A percentile compares a stretch with the other conserved stretches of the same genome.
Conservation (phyloP, 2,888 invertebrate species). For the Agrochola litura region DNA sequence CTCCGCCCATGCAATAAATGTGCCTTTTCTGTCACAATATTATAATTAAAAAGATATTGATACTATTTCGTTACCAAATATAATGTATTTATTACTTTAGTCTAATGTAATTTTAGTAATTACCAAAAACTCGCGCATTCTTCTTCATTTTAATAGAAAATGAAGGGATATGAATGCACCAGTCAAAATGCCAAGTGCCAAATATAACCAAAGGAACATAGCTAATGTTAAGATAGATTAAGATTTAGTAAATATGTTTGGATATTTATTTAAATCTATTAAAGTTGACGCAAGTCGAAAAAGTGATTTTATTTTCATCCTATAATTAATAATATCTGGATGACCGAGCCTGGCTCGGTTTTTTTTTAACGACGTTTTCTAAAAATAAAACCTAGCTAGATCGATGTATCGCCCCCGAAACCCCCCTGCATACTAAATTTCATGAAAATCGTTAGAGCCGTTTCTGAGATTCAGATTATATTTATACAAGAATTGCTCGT, state of each 20-base stretch:
- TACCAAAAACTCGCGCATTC: conserved; percentile 50
- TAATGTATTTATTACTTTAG: conserved; percentile 62
- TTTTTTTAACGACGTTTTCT: too few relatives aligned
- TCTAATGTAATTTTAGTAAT: conserved; percentile 45
- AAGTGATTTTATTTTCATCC: conserved; percentile 11
- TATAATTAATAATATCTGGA: too few relatives aligned
- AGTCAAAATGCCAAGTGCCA: conserved; percentile 61
- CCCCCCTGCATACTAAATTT: too few relatives aligned
- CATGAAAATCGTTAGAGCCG: too few relatives aligned
- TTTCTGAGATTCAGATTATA: too few relatives aligned
- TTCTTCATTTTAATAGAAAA: conserved; percentile 65
- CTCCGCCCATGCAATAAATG: conserved; percentile 52
- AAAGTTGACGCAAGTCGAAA: conserved; percentile 64
- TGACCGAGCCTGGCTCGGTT: too few relatives aligned
- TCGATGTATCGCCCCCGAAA: too few relatives aligned
- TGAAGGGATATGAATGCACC: conserved; percentile 56
- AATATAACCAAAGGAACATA: conserved; percentile 71
- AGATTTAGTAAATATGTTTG: conserved; percentile 73
- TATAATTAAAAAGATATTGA: conserved; percentile 30
- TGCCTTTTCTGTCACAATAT: conserved; percentile 51
- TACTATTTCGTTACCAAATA: conserved; percentile 67
- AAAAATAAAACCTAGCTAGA: too few relatives aligned
- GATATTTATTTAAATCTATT: conserved; percentile 80
- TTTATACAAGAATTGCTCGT: too few relatives aligned
- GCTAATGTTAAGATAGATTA: conserved; percentile 53